Evolutionary conservation across 2,797 vertebrate species (phyloP).

Genomic region (Hydrocynus forskahlii): DNA sequence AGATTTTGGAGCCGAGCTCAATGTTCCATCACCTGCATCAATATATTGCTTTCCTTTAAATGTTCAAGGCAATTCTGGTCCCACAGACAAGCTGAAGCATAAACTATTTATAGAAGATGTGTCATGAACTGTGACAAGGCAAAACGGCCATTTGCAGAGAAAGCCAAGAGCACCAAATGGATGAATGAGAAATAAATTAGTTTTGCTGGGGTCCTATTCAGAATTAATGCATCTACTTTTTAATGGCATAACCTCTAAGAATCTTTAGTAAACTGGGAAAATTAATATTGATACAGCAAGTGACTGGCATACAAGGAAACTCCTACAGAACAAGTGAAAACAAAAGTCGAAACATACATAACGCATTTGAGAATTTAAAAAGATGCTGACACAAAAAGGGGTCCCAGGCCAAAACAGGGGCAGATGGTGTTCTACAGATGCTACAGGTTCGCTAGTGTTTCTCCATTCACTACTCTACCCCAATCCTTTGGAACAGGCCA

Average conservation of each 20-base stretch:
- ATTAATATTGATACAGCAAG: not conserved
- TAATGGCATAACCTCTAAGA: not conserved
- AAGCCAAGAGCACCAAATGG: not conserved
- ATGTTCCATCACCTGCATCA: constrained; percentile 39
- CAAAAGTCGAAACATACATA: not conserved
- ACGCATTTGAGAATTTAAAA: constrained; percentile 20
- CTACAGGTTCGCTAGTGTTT: constrained; percentile 58
- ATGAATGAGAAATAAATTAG: not conserved
- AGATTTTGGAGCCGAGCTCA: constrained; percentile 35
- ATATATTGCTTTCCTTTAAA: constrained; percentile 57
- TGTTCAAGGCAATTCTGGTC: constrained; percentile 62
- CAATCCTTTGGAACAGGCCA: constrained; percentile 50
- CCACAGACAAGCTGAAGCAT: constrained; percentile 41
- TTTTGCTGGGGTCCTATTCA: not conserved
- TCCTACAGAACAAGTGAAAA: not conserved
- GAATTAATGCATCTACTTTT: not conserved
- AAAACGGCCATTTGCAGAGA: constrained; percentile 11
- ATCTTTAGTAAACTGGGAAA: not conserved
- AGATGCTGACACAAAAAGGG: constrained; percentile 17
- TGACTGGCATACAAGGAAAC: constrained; percentile 52
- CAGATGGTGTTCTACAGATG: constrained; percentile 53
- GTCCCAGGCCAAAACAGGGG: constrained; percentile 27
- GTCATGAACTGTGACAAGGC: constrained; percentile 47
- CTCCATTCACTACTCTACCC: constrained; percentile 43
- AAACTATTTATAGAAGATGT: constrained; percentile 51